Evolutionary conservation across 2,113 vertebrate genomes (phyloP).

Genomic region (Aleadryas rufinucha): DNA sequence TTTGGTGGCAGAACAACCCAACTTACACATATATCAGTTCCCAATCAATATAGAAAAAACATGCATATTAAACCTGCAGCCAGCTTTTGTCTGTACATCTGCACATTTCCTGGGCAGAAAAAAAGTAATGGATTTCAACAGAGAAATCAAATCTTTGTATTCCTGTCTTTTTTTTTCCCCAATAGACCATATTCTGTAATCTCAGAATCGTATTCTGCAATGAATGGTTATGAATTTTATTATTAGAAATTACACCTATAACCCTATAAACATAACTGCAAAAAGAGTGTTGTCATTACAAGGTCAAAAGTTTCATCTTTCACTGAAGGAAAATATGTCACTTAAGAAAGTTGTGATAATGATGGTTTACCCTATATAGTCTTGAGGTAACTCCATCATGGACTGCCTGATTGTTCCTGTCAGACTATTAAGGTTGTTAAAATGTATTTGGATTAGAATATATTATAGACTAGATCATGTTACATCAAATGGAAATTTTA

Average conservation of each 20-base stretch:
- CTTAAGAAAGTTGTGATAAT: neutral
- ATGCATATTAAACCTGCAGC: neutral
- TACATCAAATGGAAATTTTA: neutral
- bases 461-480: neutral
- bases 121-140: neutral
- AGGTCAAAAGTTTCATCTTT: neutral
- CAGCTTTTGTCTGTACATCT: neutral
- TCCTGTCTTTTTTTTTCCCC: accelerated
- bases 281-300: neutral
- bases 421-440: neutral
- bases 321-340: neutral
- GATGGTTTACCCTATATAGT: neutral
- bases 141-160: neutral
- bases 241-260: neutral
- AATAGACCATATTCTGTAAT: neutral
- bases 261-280: neutral
- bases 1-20: neutral
- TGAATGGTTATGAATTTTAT: neutral
- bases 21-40: neutral
- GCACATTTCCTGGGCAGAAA: neutral
- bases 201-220: neutral
- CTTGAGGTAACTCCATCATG: neutral
- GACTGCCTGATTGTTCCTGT: neutral
- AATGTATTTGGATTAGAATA: neutral
- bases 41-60: neutral